phyloP scores from a whole-genome alignment of 1,140 invertebrate species.

The Nomia melanderi region DNA sequence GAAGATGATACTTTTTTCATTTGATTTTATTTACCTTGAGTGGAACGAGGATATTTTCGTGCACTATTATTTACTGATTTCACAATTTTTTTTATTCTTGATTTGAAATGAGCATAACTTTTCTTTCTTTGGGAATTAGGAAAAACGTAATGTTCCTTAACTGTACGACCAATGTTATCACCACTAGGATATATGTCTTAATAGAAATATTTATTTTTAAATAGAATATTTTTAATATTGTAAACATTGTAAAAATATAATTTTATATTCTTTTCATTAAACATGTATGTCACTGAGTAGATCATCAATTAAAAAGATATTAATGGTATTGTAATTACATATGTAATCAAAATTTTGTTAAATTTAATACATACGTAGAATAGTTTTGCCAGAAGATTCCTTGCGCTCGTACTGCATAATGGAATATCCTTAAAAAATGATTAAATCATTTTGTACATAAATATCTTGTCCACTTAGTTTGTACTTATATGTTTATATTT shows the following conservation, averaged over 20 bases:
- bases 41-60: conserved; percentile 6
- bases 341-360: no score
- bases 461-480: neutral
- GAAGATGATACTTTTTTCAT: neutral
- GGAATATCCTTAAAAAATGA: neutral
- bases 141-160: neutral
- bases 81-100: neutral
- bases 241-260: no score
- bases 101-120: neutral
- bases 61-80: neutral
- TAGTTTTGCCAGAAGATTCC: neutral
- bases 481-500: no score
- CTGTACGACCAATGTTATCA: no score
- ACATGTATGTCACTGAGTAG: no score
- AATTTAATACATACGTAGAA: neutral
- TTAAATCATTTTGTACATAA: neutral
- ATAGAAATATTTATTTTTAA: neutral
- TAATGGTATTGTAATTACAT: no score
- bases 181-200: conserved; percentile 12
- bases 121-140: neutral
- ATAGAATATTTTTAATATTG: no score
- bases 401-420: neutral
- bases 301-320: no score
- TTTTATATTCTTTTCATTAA: neutral
- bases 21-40: neutral